These are phyloP conservation scores for Platycheirus albimanus DNA, from an alignment of 2,888 invertebrate genomes.

Conservation along the genomic window DNA sequence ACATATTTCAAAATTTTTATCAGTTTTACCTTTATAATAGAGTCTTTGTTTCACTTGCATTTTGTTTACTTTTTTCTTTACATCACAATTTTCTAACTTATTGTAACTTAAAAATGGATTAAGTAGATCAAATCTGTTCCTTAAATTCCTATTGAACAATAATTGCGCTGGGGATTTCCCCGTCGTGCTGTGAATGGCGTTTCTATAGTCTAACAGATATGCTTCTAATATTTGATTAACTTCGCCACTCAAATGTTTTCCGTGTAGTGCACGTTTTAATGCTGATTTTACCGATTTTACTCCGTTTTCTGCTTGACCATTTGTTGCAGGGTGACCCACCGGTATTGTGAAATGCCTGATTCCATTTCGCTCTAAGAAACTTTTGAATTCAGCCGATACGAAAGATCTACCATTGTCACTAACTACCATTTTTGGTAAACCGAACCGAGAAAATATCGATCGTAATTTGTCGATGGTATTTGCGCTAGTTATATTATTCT, in stretches of 20 bases:
- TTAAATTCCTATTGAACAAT: neutral
- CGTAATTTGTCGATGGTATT: neutral
- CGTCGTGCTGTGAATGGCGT: neutral
- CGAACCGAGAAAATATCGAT: neutral
- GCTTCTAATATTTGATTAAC: no score
- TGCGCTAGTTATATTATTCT: neutral
- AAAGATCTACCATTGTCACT: neutral
- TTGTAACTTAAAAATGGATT: neutral
- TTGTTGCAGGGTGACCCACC: neutral
- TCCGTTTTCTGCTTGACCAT: neutral
- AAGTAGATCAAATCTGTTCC: neutral
- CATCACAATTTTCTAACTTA: no score
- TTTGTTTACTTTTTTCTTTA: no score
- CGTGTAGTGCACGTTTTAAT: neutral
- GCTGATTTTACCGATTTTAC: neutral
- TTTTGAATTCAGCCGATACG: neutral
- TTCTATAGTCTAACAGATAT: neutral
- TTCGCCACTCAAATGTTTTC: neutral
- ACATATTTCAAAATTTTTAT: no score
- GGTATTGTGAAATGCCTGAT: neutral
- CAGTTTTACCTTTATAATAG: no score
- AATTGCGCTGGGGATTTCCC: neutral
- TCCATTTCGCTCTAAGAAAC: neutral
- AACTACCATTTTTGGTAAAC: neutral
- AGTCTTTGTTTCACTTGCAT: no score